phyloP scores from a whole-genome alignment of 2,888 invertebrate genomes.

The Phrixothrix hirtus region DNA sequence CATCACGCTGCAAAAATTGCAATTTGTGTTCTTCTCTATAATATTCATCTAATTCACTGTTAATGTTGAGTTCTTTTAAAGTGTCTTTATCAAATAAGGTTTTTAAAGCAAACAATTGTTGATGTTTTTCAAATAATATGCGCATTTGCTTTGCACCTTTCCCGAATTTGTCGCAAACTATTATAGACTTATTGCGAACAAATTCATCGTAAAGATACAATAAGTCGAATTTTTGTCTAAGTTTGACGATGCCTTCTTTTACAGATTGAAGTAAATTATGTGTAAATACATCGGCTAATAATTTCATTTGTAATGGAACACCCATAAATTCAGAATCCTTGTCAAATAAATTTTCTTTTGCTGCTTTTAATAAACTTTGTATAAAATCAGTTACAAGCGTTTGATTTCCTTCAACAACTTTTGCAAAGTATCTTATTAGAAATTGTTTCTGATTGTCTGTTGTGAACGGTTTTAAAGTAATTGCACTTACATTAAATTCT shows the following conservation, averaged over 20 bases:
- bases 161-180: neutral
- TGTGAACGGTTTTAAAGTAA: neutral
- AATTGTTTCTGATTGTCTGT: neutral
- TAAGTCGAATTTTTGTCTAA: neutral
- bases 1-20: neutral
- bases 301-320: neutral
- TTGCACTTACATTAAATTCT: neutral
- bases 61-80: neutral
- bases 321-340: neutral
- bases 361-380: neutral
- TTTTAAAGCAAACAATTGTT: slow-evolving; percentile 1
- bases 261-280: neutral
- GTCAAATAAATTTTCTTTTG: neutral
- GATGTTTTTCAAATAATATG: neutral
- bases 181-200: neutral
- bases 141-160: neutral
- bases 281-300: slow-evolving; percentile 1
- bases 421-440: neutral
- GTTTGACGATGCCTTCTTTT: neutral
- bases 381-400: slow-evolving; percentile 1
- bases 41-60: neutral
- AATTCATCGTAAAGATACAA: neutral
- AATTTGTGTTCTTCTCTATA: neutral
- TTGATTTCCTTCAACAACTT: neutral
- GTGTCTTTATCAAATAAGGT: neutral